A percentile compares a stretch with the other conserved stretches of the same genome.
phyloP scores from a whole-genome alignment of 23 tunicate species.

The Halocynthia roretzi region DNA sequence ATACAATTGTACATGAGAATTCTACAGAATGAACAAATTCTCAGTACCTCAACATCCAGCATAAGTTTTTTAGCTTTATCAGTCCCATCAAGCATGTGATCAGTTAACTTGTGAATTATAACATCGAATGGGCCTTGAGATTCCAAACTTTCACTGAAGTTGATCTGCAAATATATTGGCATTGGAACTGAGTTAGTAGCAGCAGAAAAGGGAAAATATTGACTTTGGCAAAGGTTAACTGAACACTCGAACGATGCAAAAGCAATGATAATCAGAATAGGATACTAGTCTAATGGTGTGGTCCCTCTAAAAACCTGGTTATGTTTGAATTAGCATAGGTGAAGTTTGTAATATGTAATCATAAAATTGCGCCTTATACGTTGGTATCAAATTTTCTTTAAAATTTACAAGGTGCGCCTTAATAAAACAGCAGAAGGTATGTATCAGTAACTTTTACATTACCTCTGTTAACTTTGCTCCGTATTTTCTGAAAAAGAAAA shows the following conservation, averaged over 20 bases:
- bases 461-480: conserved; percentile 45
- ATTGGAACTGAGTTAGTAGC: no score
- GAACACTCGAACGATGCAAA: no score
- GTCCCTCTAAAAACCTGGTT: no score
- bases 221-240: no score
- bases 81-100: conserved; percentile 75
- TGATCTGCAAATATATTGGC: conserved; percentile 35
- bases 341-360: no score
- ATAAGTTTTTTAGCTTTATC: conserved; percentile 47
- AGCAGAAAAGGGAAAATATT: no score
- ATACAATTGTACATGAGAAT: not conserved
- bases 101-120: conserved; percentile 81
- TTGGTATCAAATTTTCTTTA: not conserved
- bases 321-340: no score
- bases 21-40: not conserved
- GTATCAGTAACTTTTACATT: not conserved
- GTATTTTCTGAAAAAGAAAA: conserved; percentile 29
- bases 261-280: no score
- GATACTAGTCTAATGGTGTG: no score
- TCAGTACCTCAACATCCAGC: conserved; percentile 48
- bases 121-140: conserved; percentile 85
- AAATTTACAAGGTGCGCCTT: not conserved
- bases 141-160: conserved; percentile 35
- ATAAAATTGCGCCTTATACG: not conserved
- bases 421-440: not conserved